phyloP scores from a whole-genome alignment of 1,140 invertebrate species.

The Catajapyx aquilonaris region DNA sequence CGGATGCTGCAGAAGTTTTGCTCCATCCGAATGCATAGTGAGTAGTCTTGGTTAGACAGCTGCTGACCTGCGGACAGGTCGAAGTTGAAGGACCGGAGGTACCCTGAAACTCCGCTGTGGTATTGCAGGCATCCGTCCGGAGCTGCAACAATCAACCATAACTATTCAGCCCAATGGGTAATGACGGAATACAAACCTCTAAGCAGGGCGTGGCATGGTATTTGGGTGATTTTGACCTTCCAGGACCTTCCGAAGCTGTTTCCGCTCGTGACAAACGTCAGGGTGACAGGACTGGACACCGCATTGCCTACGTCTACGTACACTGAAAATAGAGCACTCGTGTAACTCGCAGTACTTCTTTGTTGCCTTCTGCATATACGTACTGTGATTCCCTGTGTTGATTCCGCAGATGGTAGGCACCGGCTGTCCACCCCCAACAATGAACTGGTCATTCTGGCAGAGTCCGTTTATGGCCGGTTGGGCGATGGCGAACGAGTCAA shows the following conservation, averaged over 20 bases:
- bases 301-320: slow-evolving; percentile 58
- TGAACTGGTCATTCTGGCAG: slow-evolving; percentile 64
- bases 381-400: slow-evolving; percentile 67
- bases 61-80: slow-evolving; percentile 50
- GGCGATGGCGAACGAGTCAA: slow-evolving; percentile 45
- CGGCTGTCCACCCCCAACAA: slow-evolving; percentile 57
- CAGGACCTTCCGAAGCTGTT: slow-evolving; percentile 46
- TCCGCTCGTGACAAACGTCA: slow-evolving; percentile 58
- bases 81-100: slow-evolving; percentile 63
- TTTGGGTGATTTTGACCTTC: slow-evolving; percentile 59
- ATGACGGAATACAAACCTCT: slow-evolving; percentile 38
- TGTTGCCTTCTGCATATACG: slow-evolving; percentile 17
- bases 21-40: slow-evolving; percentile 61
- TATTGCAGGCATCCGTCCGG: slow-evolving; percentile 69
- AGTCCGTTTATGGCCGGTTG: slow-evolving; percentile 47
- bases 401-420: slow-evolving; percentile 57
- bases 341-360: neutral
- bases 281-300: slow-evolving; percentile 44
- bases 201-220: slow-evolving; percentile 47
- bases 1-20: slow-evolving; percentile 74
- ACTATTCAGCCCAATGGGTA: slow-evolving; percentile 8
- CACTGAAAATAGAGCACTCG: slow-evolving; percentile 35
- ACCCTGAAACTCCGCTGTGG: slow-evolving; percentile 53
- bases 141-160: slow-evolving; percentile 24
- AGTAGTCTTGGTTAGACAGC: slow-evolving; percentile 72